Base-by-base conservation (phyloP, 2,888 invertebrate species). In the Oligia strigilis region DNA sequence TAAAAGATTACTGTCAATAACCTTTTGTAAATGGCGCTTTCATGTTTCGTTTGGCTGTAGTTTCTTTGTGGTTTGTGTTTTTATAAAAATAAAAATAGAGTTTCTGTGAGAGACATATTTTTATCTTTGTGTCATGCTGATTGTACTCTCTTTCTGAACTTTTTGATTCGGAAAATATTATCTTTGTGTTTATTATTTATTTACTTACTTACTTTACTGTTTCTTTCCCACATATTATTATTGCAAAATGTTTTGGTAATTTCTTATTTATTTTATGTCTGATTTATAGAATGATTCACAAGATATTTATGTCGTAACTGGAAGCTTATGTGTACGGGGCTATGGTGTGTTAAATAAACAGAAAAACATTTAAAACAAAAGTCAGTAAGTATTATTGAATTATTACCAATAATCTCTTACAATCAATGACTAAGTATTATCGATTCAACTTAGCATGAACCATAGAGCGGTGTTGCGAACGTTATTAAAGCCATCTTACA, bases 1-100 rank as follows among this genome's bases (percentile, higher is more conserved):
- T 85, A 77, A 78, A 80, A 80, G 19, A 77, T 85, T 80, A 82
- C 79, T 75, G 74, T 52, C 78, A 87, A 80, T 82, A 85, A 85
- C 80, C 86, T 80, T 72, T 80, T 80, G 76, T 74, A 78, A 72
- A 67, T n/a, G 73, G 23, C 40, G 49, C 70, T 77, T 80, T 85
- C 40, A 80, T 82, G 80, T 78, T 78, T 79, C 71, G 67, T 84
- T 82, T 76, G 40, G 36, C n/a, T 49, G 71, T 80, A 74, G 72
- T 75, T 84, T 74, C 73, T 83, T 80, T 87, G 78, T 77, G 55
- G 43, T 80, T 43, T 60, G 13, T 64, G 19, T 78, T 71, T 67
- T 66, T 77, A 65, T 86, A 29, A 29, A 29, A 29, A 29, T 29
- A 29, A 29, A 29, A 29, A 29, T 85, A 77, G 62, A 19, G 66